Base-by-base conservation (phyloP, 1,140 invertebrate species). In the Halyomorpha halys region DNA sequence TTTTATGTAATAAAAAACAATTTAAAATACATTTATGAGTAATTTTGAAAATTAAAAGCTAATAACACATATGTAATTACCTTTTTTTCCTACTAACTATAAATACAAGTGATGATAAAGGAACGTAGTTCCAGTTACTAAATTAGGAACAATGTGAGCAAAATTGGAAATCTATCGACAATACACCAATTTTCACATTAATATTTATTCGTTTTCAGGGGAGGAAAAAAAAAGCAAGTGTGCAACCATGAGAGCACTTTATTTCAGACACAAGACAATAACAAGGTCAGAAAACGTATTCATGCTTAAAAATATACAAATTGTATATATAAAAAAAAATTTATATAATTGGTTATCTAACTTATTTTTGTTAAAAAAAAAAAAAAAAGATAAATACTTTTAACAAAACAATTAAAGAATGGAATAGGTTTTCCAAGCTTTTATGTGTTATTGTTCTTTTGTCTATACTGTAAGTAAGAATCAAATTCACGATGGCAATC, bases 51-150 rank as follows among this genome's bases (percentile, higher is more conserved):
- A 14, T 19, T 19, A 49, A 49, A 49, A 4, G 5, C n/a, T 19
- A 49, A 49, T 19, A 49, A 49, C n/a, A 47, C 15, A 49, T 19
- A 49, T 13, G 5, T 13, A 49, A 18, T 49, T 49, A 19, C 3
- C 23, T 56, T 25, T 16, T 9, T 25, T 56, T 11, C 14, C 27
- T 11, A 4, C 18, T 56, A 23, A 23, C 23, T 25, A 56, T 56
- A 56, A 56, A 56, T 56, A 56, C 53, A 60, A 60, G 59, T 60
- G 59, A 60, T 60, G 59, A 60, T 60, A 60, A 6, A 44, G 30
- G 59, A 60, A 60, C 30, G 25, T 21, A 39, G 59, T 60, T 60
- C 59, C 59, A 18, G 4, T 39, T n/a, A 44, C n/a, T 39, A 60
- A 56, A 60, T 60, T 39, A 60, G 59, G 59, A 60, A 39, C 59